Evolutionary conservation across 2,113 vertebrate species (phyloP), one percentile per base, ranked within the genome.

Genomic region (Trichomycterus rosablanca): DNA sequence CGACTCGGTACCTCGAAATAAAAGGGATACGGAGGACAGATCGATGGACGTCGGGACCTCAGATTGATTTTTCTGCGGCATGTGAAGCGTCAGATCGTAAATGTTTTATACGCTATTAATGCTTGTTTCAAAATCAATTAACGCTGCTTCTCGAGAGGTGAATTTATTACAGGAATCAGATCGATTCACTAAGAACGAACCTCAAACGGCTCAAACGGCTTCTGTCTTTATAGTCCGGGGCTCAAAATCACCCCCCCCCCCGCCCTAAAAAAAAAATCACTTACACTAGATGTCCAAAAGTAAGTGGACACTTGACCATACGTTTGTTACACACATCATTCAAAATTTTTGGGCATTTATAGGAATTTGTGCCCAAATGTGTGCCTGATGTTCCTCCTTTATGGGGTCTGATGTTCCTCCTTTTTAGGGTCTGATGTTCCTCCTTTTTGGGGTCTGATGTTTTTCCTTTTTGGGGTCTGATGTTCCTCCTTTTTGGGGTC

Each of bases 81-180:
- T 59, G 39, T 66, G 51, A 61, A 58, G 63, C 26, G 40, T 51
- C 42, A 11, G 40, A 56, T 45, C 62, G 66, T 63, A 70, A 70
- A 74, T 70, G 59, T 66, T 73, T 60, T 69, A 70, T 67, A 42
- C 39, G 58, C 58, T 70, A 70, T 70, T 74, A 70, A 67, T 66
- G 54, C 46, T 58, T 58, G 67, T 54, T 74, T 66, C 62, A 42
- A 73, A 64, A 68, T 65, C 71, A 50, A 68, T 73, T 73, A 73
- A 68, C 37, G 51, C 62, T 60, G 46, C 15, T 66, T 70, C 48
- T 40, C 34, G 51, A 56, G 64, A 68, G 54, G 51, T 68, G 53
- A 58, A 60, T 57, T 58, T 65, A 62, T 67, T 46, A 66, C 55
- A 60, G 67, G 64, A 55, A 9, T 15, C 26, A 19, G 56, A 67